A percentile compares a stretch with the other conserved stretches of the same genome.
Evolutionary conservation across 1,140 invertebrate genomes (phyloP).

Genomic region (Lamellibrachia luymesi): DNA sequence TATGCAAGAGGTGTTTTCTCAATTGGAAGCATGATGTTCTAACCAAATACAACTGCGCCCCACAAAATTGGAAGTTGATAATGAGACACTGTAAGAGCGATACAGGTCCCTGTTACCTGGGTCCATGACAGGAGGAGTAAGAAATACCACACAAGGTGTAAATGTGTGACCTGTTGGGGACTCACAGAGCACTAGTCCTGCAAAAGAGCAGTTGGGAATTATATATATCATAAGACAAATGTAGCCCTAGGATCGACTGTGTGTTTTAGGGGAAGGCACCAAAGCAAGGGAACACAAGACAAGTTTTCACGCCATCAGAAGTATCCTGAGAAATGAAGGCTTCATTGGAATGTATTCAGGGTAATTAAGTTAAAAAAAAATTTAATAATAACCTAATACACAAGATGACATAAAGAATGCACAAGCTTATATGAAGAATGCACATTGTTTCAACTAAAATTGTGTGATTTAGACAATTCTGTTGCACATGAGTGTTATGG

Average conservation of each 20-base stretch:
- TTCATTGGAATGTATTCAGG: slow-evolving; percentile 85
- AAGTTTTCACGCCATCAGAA: slow-evolving; percentile 68
- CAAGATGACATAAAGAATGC: too few relatives aligned
- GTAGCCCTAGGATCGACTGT: neutral
- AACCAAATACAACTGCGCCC: too few relatives aligned
- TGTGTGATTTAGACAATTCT: too few relatives aligned
- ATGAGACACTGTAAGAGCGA: too few relatives aligned
- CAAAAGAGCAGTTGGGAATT: neutral
- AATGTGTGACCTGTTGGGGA: neutral
- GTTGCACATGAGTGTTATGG: too few relatives aligned
- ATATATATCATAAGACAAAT: neutral
- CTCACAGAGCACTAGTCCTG: neutral
- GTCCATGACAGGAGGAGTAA: neutral
- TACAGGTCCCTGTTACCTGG: neutral
- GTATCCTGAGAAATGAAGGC: slow-evolving; percentile 85
- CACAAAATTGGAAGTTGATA: too few relatives aligned
- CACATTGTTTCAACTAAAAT: too few relatives aligned
- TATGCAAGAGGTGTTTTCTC: too few relatives aligned
- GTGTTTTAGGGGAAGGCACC: neutral
- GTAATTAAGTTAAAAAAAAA: slow-evolving; percentile 39
- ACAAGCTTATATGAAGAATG: too few relatives aligned
- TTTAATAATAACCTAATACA: neutral
- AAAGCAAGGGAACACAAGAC: slow-evolving; percentile 70
- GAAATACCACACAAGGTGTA: neutral
- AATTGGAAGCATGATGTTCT: too few relatives aligned